phyloP scores from a whole-genome alignment of 2,888 invertebrate genomes.

The Phaedon cochleariae region DNA sequence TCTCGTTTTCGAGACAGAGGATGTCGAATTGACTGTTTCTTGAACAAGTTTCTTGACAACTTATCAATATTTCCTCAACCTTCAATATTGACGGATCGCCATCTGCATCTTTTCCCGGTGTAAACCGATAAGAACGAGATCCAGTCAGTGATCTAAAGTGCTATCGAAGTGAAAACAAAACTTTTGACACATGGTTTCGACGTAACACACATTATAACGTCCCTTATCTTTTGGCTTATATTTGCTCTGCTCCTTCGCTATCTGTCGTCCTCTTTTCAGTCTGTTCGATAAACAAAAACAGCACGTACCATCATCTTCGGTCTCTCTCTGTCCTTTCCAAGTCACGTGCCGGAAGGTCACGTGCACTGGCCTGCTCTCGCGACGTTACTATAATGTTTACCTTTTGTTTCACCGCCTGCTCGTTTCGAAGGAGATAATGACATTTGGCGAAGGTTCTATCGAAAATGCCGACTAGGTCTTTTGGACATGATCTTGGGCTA shows the following conservation, averaged over 20 bases:
- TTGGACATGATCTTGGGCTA: background rate
- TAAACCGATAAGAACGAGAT: background rate
- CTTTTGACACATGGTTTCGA: constrained; percentile 13
- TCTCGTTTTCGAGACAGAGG: no score
- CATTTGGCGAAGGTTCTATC: background rate
- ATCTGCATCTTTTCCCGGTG: background rate
- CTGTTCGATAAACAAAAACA: constrained; percentile 17
- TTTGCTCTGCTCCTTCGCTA: background rate
- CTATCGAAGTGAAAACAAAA: constrained; percentile 13
- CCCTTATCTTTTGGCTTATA: constrained; percentile 2
- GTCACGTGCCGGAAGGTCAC: constrained; percentile 3
- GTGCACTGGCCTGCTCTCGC: background rate
- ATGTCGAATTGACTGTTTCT: background rate
- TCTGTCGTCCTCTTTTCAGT: constrained; percentile 7
- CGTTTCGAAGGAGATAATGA: background rate
- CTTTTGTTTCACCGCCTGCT: constrained; percentile 24
- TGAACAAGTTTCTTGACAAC: background rate
- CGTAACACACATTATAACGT: background rate
- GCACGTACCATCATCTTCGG: constrained; percentile 10
- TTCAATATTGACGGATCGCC: constrained; percentile 1
- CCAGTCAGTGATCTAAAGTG: background rate
- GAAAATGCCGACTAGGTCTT: background rate
- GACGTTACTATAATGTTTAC: constrained; percentile 14
- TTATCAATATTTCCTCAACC: background rate
- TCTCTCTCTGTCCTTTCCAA: background rate